Percentiles rank a stretch among this genome's conserved stretches.
Evolutionary conservation across 2,113 vertebrate genomes (phyloP).

Genomic region (Rhinogobius similis): DNA sequence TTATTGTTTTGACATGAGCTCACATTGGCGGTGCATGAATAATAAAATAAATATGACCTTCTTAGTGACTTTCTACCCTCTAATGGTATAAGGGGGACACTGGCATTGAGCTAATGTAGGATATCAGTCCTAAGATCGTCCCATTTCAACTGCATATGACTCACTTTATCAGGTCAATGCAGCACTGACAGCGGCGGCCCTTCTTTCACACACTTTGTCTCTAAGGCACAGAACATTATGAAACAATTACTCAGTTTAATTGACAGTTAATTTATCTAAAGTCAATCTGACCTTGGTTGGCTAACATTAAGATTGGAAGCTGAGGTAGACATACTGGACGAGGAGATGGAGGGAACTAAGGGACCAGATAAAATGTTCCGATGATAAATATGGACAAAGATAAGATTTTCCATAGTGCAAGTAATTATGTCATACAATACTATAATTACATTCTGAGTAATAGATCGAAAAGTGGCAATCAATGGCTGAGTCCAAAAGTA

Average conservation of each 20-base stretch:
- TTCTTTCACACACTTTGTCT: slow-evolving; percentile 66
- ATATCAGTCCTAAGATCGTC: slow-evolving; percentile 36
- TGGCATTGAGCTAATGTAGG: too few relatives aligned
- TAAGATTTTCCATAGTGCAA: background rate
- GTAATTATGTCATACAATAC: background rate
- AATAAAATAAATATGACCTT: slow-evolving; percentile 23
- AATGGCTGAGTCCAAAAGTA: too few relatives aligned
- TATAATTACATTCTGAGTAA: background rate
- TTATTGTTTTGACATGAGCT: too few relatives aligned
- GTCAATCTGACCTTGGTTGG: slow-evolving; percentile 80
- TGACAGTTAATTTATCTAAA: slow-evolving; percentile 83
- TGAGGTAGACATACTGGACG: background rate
- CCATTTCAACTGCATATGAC: slow-evolving; percentile 17
- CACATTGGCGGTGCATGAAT: too few relatives aligned
- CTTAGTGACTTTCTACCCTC: slow-evolving; percentile 33
- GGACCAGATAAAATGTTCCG: background rate
- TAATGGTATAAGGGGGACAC: slow-evolving; percentile 15
- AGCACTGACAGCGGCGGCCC: slow-evolving; percentile 67
- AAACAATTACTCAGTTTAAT: slow-evolving; percentile 80
- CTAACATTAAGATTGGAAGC: slow-evolving; percentile 64
- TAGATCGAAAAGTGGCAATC: background rate
- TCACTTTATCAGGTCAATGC: slow-evolving; percentile 61
- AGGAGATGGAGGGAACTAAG: slow-evolving; percentile 8
- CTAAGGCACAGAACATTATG: slow-evolving; percentile 67
- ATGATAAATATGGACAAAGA: background rate